Conservation (phyloP, 2,113 vertebrate species). For the Epinephelus moara region DNA sequence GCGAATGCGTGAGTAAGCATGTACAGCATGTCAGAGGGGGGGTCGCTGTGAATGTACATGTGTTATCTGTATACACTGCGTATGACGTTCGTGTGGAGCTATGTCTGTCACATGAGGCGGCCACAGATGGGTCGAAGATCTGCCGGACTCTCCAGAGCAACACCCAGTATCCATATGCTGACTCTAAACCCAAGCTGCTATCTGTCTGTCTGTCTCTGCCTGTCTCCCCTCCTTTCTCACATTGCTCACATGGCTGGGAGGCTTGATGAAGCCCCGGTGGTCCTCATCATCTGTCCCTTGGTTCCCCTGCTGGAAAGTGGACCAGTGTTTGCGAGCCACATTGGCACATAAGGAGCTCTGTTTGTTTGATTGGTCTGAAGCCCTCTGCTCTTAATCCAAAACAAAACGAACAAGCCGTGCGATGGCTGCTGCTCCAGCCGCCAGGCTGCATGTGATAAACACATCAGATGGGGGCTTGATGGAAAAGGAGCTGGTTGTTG, state of each 20-base stretch:
- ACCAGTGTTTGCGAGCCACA: slow-evolving; percentile 63
- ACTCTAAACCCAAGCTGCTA: slow-evolving; percentile 74
- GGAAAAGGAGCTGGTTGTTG: slow-evolving; percentile 42
- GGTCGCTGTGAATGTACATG: slow-evolving; percentile 9
- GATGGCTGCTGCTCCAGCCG: slow-evolving; percentile 34
- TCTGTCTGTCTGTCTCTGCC: slow-evolving; percentile 50
- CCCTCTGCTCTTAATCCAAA: slow-evolving; percentile 80
- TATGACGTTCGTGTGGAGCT: slow-evolving; percentile 13
- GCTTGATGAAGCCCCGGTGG: slow-evolving; percentile 48
- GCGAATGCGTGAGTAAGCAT: slow-evolving; percentile 50
- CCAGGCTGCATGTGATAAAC: slow-evolving; percentile 68
- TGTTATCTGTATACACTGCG: slow-evolving; percentile 1
- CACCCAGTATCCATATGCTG: slow-evolving; percentile 78
- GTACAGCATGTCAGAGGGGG: slow-evolving; percentile 19
- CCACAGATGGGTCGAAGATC: slow-evolving; percentile 80
- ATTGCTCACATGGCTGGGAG: slow-evolving; percentile 71
- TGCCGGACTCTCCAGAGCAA: slow-evolving; percentile 69
- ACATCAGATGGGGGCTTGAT: slow-evolving; percentile 69
- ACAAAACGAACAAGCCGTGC: slow-evolving; percentile 74
- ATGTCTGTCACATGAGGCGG: slow-evolving; percentile 40
- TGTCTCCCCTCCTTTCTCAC: slow-evolving; percentile 35
- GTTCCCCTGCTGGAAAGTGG: slow-evolving; percentile 49
- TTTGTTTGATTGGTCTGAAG: slow-evolving; percentile 74
- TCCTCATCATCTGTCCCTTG: slow-evolving; percentile 63
- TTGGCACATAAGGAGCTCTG: slow-evolving; percentile 72